Evolutionary conservation across 2,888 invertebrate genomes (phyloP).

Genomic region (Neria commutata): DNA sequence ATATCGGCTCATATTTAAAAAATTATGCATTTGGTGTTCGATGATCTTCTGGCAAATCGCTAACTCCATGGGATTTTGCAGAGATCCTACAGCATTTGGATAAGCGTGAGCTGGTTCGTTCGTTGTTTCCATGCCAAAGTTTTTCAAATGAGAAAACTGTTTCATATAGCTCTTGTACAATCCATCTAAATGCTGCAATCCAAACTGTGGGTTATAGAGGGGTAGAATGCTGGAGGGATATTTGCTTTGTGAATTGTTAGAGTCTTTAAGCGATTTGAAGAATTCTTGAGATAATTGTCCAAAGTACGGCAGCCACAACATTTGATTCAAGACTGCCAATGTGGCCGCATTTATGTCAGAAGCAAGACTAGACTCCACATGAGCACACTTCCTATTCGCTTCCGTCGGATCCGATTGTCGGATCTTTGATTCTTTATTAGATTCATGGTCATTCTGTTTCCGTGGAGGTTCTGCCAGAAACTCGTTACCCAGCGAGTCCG

Average conservation of each 20-base stretch:
- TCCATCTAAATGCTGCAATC: conserved; percentile 42
- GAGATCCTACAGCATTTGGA: conserved; percentile 46
- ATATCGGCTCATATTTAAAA: conserved; percentile 60
- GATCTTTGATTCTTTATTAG: conserved; percentile 14
- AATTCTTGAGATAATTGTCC: conserved; percentile 63
- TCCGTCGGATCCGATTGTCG: conserved; percentile 2
- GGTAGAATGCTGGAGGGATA: conserved; percentile 47
- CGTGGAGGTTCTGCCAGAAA: conserved; percentile 28
- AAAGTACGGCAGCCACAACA: conserved; percentile 75
- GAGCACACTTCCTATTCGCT: conserved; percentile 23
- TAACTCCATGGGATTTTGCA: conserved; percentile 55
- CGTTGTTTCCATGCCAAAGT: conserved; percentile 26
- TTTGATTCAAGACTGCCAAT: conserved; percentile 73
- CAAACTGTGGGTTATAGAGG: conserved; percentile 40
- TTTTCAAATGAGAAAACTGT: conserved; percentile 57
- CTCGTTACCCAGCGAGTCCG: conserved; percentile 34
- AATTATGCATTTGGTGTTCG: conserved; percentile 64
- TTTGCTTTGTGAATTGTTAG: conserved; percentile 44
- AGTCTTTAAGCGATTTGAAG: conserved; percentile 59
- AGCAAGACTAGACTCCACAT: conserved; percentile 61
- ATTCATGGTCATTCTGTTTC: too few relatives aligned
- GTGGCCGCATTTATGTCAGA: conserved; percentile 74
- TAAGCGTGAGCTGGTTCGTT: conserved; percentile 24
- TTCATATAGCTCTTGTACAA: conserved; percentile 46
- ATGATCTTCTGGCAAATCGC: conserved; percentile 76